A percentile compares a stretch with the other conserved stretches of the same genome.
These are phyloP conservation scores for Rallus crepitans DNA, from an alignment of 2,797 vertebrate species.

Conservation along the genomic window DNA sequence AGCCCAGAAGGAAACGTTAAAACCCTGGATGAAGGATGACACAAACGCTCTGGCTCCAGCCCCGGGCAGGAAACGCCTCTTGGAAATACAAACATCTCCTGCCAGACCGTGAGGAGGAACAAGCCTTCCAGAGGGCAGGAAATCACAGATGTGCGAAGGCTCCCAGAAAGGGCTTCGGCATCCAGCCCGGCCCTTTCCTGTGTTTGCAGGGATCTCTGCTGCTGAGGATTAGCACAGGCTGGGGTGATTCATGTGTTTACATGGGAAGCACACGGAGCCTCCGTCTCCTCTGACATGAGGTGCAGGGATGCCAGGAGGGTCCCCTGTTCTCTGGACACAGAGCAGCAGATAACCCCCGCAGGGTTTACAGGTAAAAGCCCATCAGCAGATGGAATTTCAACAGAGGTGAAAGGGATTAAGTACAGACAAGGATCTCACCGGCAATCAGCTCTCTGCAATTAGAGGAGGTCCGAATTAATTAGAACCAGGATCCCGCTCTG, in stretches of 20 bases:
- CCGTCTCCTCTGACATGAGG: neutral
- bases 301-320: fast-evolving
- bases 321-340: neutral
- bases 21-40: slow-evolving; percentile 9
- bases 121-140: slow-evolving; percentile 55
- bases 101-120: slow-evolving; percentile 13
- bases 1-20: neutral
- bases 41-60: slow-evolving; percentile 10
- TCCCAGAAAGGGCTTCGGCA: neutral
- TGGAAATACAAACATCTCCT: slow-evolving; percentile 62
- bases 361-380: neutral
- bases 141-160: slow-evolving; percentile 55
- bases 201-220: neutral
- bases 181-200: neutral
- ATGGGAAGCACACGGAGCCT: neutral
- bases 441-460: neutral
- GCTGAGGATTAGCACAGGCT: neutral
- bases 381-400: neutral
- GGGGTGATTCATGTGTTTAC: neutral
- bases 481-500: neutral
- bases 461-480: neutral
- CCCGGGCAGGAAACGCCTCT: slow-evolving; percentile 57
- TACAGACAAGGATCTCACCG: neutral
- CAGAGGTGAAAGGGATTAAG: neutral
- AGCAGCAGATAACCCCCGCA: neutral